A percentile compares a stretch with the other conserved stretches of the same genome.
Conservation (phyloP, 2,113 vertebrate genomes). For the Alethe diademata region DNA sequence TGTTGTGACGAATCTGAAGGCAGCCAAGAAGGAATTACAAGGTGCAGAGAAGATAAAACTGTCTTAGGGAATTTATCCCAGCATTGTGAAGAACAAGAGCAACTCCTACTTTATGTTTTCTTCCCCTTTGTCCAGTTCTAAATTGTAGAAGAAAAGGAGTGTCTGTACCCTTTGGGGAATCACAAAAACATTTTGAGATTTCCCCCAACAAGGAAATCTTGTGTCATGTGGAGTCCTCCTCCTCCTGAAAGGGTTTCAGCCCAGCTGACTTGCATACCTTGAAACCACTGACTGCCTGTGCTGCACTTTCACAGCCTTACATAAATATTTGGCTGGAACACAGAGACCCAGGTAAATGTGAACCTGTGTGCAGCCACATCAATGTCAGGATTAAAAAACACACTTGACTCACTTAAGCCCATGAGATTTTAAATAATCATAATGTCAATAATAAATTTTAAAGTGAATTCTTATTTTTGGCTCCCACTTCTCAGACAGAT, state of each 20-base stretch:
- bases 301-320: background rate
- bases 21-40: background rate
- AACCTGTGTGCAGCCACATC: background rate
- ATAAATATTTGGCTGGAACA: background rate
- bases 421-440: background rate
- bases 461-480: background rate
- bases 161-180: background rate
- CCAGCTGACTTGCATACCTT: background rate
- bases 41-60: background rate
- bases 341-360: background rate
- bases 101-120: background rate
- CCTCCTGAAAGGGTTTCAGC: background rate
- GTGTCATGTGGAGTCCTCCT: background rate
- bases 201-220: background rate
- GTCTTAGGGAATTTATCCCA: background rate
- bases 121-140: background rate
- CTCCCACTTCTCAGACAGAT: background rate
- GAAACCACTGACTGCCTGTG: background rate
- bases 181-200: background rate
- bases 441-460: background rate
- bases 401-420: background rate
- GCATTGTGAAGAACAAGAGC: background rate
- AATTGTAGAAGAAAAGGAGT: background rate
- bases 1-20: background rate
- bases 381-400: background rate